A percentile compares a stretch with the other conserved stretches of the same genome.
Conservation (phyloP, 2,113 vertebrate genomes). For the Anthoscopus minutus region DNA sequence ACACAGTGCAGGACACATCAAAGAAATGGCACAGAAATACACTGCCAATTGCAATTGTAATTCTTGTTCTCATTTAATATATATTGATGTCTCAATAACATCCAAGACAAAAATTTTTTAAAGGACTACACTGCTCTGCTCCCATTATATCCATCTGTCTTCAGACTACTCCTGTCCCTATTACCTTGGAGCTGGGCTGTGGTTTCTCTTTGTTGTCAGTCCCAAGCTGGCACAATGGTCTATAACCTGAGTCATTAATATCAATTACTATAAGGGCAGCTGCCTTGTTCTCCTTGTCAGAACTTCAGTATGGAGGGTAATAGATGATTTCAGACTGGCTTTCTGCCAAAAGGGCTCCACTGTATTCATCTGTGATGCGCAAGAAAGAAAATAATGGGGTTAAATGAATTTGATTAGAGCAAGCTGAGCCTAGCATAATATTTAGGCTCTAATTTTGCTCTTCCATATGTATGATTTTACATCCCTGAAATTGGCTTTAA, state of each 20-base stretch:
- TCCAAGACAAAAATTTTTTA: neutral
- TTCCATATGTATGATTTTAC: neutral
- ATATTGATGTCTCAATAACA: neutral
- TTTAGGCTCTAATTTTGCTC: constrained; percentile 1
- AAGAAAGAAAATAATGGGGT: constrained; percentile 36
- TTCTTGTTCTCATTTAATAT: neutral
- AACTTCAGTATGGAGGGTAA: constrained; percentile 8
- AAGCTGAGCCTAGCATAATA: neutral
- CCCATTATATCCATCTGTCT: neutral
- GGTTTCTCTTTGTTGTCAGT: constrained; percentile 1
- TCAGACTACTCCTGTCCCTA: neutral
- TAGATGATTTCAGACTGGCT: neutral
- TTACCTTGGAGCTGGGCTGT: neutral
- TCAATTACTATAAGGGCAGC: constrained; percentile 30
- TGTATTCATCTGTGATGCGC: neutral
- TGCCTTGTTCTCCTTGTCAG: constrained; percentile 40
- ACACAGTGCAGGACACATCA: neutral
- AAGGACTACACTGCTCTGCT: neutral
- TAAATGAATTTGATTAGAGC: constrained; percentile 44
- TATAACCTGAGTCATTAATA: constrained; percentile 43
- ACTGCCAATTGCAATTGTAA: neutral
- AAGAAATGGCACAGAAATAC: neutral
- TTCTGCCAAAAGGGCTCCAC: constrained; percentile 10
- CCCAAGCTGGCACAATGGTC: neutral
- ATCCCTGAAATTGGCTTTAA: neutral